Base-by-base conservation (phyloP, 2,888 invertebrate species). In the Metellina segmentata region DNA sequence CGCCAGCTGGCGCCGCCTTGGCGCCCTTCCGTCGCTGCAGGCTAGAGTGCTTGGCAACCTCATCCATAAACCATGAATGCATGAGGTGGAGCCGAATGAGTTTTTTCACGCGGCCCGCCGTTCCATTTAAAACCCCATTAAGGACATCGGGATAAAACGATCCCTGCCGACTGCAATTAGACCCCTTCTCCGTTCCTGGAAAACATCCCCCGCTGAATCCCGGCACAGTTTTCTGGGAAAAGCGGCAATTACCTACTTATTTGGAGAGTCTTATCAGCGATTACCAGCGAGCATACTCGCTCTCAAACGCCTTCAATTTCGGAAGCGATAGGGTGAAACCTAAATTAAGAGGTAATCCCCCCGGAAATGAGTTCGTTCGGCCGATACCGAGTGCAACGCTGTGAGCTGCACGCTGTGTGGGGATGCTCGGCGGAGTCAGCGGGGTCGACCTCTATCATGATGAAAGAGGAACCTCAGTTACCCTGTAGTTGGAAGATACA, bases 51-150 rank as follows among this genome's bases (percentile, higher is more conserved):
- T 72, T 16, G 85, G 85, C 81, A 90, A 90, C 90, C 90, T 90
- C 90, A 81, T 85, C 90, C 90, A 90, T 90, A 90, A 90, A 90
- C 90, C 90, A 90, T 85, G 90, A 85, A 90, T 90, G 90, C 85
- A 86, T 86, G 86, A 86, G 86, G 78, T 78, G 86, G 70, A 70
- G 78, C 70, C 34, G 78, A 86, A 86, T 86, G 86, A 79, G 78
- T 86, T 86, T 86, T 86, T 86, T 86, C 13, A 79, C 78, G 86
- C 86, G 85, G 85, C 85, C 77, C 75, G 75, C 75, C 85, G 78
- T 86, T 86, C 85, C 86, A 86, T 86, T 86, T 86, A 86, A 86
- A 86, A 86, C 86, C 77, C 86, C 86, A 86, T 86, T 86, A 86
- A 79, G 71, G 78, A 85, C 75, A 75, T 75, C 75, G 69, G 85